Conservation (phyloP, 2,113 vertebrate genomes). For the Myotis brandtii region DNA sequence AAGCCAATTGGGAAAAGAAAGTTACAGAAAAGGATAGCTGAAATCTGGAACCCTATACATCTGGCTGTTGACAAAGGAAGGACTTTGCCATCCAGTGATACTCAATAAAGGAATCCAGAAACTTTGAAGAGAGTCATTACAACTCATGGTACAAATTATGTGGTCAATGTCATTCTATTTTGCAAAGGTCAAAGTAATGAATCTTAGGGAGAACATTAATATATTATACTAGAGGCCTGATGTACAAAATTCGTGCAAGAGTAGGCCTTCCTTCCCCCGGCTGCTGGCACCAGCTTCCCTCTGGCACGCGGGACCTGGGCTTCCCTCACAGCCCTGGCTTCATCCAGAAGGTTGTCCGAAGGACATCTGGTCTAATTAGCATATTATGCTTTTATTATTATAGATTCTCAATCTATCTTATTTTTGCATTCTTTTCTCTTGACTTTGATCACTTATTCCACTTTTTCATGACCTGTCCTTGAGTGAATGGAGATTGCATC, state of each 20-base stretch:
- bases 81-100: background rate
- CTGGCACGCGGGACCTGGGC: no score
- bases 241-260: no score
- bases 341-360: no score
- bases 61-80: background rate
- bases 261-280: no score
- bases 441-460: conserved; percentile 6
- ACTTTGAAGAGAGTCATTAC: conserved; percentile 22
- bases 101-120: background rate
- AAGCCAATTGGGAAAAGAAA: background rate
- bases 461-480: background rate
- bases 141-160: background rate
- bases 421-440: background rate
- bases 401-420: background rate
- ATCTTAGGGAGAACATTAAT: background rate
- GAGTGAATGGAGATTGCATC: background rate
- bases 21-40: background rate
- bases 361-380: no score
- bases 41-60: background rate
- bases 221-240: background rate
- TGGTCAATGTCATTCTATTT: background rate
- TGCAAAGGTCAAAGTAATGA: background rate
- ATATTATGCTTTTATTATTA: no score
- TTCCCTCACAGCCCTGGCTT: no score
- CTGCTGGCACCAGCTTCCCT: no score